phyloP scores from a whole-genome alignment of 2,113 vertebrate species.

The Corydoras maculifer region DNA sequence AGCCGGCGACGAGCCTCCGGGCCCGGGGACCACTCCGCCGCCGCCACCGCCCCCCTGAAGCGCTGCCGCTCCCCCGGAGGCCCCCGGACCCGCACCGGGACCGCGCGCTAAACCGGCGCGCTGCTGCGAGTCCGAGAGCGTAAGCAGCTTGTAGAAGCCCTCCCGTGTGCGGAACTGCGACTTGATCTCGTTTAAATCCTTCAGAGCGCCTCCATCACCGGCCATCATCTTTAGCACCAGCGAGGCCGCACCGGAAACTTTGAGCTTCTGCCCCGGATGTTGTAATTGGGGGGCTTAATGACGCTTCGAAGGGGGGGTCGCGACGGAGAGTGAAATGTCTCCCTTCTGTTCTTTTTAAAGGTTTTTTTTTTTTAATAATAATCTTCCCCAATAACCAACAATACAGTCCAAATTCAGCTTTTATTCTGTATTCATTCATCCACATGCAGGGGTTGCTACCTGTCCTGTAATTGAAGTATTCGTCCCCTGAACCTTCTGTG shows the following conservation, averaged over 20 bases:
- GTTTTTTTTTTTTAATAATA: too few relatives aligned
- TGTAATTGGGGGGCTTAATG: constrained; percentile 22
- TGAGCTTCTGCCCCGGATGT: constrained; percentile 65
- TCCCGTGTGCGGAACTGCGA: constrained; percentile 87
- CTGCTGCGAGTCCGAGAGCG: constrained; percentile 75
- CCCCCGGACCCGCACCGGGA: constrained; percentile 59
- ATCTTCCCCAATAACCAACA: too few relatives aligned
- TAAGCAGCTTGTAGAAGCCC: constrained; percentile 86
- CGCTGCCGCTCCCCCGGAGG: constrained; percentile 60
- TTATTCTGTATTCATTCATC: too few relatives aligned
- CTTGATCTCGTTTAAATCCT: constrained; percentile 85
- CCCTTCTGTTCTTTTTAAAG: too few relatives aligned
- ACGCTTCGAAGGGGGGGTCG: too few relatives aligned
- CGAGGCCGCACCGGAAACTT: constrained; percentile 67
- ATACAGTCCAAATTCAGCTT: too few relatives aligned
- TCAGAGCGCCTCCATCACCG: constrained; percentile 75
- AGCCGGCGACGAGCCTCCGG: constrained; percentile 69
- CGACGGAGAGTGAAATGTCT: too few relatives aligned
- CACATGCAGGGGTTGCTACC: too few relatives aligned
- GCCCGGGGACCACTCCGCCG: constrained; percentile 67
- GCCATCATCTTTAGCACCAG: constrained; percentile 76
- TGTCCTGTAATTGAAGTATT: too few relatives aligned
- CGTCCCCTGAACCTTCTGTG: too few relatives aligned
- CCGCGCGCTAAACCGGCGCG: constrained; percentile 71
- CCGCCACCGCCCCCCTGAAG: constrained; percentile 66